phyloP scores from a whole-genome alignment of 2,797 vertebrate genomes.

The Hozukius guyotensis region DNA sequence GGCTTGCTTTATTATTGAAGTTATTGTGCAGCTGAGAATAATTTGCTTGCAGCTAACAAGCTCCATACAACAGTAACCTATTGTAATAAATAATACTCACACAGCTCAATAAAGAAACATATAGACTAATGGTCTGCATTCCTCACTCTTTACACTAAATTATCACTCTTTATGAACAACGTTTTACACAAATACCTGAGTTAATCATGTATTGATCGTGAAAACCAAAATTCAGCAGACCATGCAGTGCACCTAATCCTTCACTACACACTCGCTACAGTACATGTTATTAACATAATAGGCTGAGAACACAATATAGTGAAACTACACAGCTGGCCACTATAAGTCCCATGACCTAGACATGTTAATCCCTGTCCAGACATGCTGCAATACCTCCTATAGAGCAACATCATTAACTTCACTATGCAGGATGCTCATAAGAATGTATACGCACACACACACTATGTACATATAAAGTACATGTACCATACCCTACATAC shows the following conservation, averaged over 20 bases:
- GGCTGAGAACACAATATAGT: conserved; percentile 27
- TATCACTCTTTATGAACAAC: neutral
- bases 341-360: conserved; percentile 78
- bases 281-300: conserved; percentile 21
- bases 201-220: neutral
- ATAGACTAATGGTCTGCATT: conserved; percentile 27
- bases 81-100: conserved; percentile 37
- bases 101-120: conserved; percentile 27
- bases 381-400: conserved; percentile 65
- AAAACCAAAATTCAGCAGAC: neutral
- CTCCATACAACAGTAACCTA: conserved; percentile 1
- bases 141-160: neutral
- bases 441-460: neutral
- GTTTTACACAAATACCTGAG: neutral
- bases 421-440: neutral
- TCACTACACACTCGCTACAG: neutral
- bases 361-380: conserved; percentile 80
- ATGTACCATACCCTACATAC: neutral
- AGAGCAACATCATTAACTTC: conserved; percentile 66
- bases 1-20: conserved; percentile 15
- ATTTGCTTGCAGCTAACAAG: conserved; percentile 47
- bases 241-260: conserved; percentile 1
- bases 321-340: conserved; percentile 67
- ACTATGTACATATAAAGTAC: neutral
- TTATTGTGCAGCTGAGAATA: conserved; percentile 33